Conservation (phyloP, 2,113 vertebrate genomes). For the Theristicus caerulescens region DNA sequence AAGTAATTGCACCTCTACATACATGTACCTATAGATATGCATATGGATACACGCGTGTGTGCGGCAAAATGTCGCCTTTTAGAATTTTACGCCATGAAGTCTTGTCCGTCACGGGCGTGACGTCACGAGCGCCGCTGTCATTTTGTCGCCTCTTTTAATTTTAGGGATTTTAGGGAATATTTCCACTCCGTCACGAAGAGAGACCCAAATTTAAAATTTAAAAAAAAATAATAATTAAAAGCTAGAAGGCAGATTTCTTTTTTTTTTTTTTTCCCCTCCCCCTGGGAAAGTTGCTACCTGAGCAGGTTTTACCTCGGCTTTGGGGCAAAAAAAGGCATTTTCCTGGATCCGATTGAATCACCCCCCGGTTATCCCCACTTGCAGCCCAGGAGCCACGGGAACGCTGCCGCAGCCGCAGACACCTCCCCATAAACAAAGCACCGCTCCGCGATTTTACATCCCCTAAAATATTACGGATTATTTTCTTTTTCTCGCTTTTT, state of each 20-base stretch:
- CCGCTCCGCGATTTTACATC: not conserved
- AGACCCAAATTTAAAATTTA: not conserved
- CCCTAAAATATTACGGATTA: not conserved
- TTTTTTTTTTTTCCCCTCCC: accelerated
- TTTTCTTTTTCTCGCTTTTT: not conserved
- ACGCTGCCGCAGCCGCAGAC: not conserved
- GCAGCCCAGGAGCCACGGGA: not conserved
- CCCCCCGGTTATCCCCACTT: not conserved
- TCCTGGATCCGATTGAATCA: accelerated
- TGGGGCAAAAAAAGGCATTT: not conserved
- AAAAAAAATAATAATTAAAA: not conserved
- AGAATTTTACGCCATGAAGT: conserved; percentile 2
- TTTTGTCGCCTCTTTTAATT: not conserved
- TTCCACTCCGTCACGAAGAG: not conserved
- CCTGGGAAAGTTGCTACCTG: not conserved
- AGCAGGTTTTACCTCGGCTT: not conserved
- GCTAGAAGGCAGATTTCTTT: not conserved
- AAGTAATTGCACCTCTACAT: not conserved
- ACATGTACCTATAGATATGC: accelerated
- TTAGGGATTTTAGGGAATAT: not conserved
- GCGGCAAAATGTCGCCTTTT: not conserved
- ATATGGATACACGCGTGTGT: not conserved
- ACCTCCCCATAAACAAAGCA: not conserved
- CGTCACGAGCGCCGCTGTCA: conserved; percentile 14
- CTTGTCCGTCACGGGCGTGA: conserved; percentile 33